phyloP scores from a whole-genome alignment of 2,113 vertebrate species.

The Erythrolamprus reginae region DNA sequence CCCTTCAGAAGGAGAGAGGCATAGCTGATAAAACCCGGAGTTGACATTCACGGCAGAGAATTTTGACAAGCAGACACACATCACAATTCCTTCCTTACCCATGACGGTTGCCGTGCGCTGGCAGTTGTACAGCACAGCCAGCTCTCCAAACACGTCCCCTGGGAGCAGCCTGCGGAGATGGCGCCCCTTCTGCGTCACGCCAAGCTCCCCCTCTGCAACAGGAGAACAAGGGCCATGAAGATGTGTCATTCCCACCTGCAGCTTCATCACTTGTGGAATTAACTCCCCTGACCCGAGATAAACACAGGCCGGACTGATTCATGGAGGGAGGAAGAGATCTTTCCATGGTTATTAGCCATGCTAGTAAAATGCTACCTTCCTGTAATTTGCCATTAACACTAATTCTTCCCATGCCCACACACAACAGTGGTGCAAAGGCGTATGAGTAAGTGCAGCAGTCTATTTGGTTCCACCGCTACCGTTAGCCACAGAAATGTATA shows the following conservation, averaged over 20 bases:
- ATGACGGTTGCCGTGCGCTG: conserved; percentile 75
- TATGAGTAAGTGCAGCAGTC: not conserved
- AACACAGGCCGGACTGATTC: too few species aligned
- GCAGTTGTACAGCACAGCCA: conserved; percentile 80
- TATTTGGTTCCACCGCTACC: not conserved
- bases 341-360: not conserved
- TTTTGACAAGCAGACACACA: not conserved
- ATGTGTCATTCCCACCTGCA: not conserved
- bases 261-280: not conserved
- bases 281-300: not conserved
- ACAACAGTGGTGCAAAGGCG: not conserved
- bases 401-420: not conserved
- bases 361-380: not conserved
- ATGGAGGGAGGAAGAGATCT: not conserved
- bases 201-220: conserved; percentile 69
- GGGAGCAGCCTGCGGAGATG: conserved; percentile 64
- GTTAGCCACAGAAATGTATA: not conserved
- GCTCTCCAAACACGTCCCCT: conserved; percentile 76
- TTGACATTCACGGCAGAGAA: not conserved
- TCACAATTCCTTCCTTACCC: conserved; percentile 52
- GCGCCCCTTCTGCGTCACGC: conserved; percentile 66
- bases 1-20: not conserved
- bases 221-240: not conserved
- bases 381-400: not conserved
- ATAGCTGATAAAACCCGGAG: not conserved